These are phyloP conservation scores for Invenusta paracnida DNA, from an alignment of 2,888 invertebrate genomes.

Conservation along the genomic window DNA sequence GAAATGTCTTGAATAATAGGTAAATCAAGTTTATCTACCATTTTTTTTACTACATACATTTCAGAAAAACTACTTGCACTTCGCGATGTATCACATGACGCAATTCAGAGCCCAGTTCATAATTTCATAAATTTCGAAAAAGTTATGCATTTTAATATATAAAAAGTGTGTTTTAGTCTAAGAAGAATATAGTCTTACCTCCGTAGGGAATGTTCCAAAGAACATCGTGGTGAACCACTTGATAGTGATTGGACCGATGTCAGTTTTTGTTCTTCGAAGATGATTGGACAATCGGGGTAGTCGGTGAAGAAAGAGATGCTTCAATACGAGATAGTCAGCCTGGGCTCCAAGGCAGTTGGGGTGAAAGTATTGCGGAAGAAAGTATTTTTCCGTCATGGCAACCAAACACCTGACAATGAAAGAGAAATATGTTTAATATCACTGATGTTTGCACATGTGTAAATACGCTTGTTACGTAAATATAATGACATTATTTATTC, in stretches of 20 bases:
- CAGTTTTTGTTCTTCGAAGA: conserved; percentile 62
- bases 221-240: conserved; percentile 65
- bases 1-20: too few species aligned
- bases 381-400: conserved; percentile 63
- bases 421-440: conserved; percentile 40
- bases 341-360: conserved; percentile 63
- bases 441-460: too few species aligned
- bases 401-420: conserved; percentile 64
- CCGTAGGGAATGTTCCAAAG: conserved; percentile 64
- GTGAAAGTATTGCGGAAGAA: conserved; percentile 63
- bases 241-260: conserved; percentile 63
- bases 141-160: neutral
- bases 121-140: too few species aligned
- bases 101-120: too few species aligned
- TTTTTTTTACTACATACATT: too few species aligned
- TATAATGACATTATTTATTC: too few species aligned
- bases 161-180: too few species aligned
- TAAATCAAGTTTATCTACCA: too few species aligned
- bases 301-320: conserved; percentile 62
- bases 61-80: too few species aligned
- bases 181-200: conserved; percentile 57
- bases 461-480: too few species aligned
- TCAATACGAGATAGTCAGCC: conserved; percentile 63
- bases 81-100: too few species aligned
- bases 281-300: conserved; percentile 61